Evolutionary conservation across 1,140 invertebrate genomes (phyloP).

Genomic region (Tetramorium parvispinum): DNA sequence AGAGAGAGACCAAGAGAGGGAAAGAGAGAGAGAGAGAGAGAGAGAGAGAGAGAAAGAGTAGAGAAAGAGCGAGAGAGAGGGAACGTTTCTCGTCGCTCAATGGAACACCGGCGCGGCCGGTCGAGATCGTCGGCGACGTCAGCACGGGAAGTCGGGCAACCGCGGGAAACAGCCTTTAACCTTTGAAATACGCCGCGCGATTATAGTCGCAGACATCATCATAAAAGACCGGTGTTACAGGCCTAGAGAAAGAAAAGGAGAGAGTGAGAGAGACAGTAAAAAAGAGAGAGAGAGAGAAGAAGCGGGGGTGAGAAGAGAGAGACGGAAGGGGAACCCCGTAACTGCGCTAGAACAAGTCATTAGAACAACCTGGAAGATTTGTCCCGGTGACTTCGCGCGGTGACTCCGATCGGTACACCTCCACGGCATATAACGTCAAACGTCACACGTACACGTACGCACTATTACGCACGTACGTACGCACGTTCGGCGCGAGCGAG

Average conservation of each 20-base stretch:
- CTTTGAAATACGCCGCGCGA: constrained; percentile 52
- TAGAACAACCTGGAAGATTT: constrained; percentile 1
- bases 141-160: constrained; percentile 43
- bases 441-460: constrained; percentile 26
- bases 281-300: neutral
- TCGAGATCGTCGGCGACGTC: constrained; percentile 54
- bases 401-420: constrained; percentile 10
- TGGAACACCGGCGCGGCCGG: constrained; percentile 48
- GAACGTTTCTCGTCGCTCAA: constrained; percentile 53
- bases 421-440: constrained; percentile 29
- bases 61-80: constrained; percentile 49
- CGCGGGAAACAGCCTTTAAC: constrained; percentile 57
- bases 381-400: neutral
- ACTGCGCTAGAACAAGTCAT: constrained; percentile 12
- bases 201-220: constrained; percentile 50
- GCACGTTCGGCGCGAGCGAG: neutral
- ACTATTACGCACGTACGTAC: neutral
- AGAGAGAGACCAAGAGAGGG: constrained; percentile 33
- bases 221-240: constrained; percentile 28
- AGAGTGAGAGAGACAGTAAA: neutral
- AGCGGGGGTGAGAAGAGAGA: neutral
- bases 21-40: constrained; percentile 45
- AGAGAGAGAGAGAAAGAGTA: constrained; percentile 4
- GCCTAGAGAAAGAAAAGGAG: neutral
- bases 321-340: neutral